Percentiles rank a stretch among this genome's conserved stretches.
Conservation (phyloP, 2,797 vertebrate genomes). For the Borostomias antarcticus region DNA sequence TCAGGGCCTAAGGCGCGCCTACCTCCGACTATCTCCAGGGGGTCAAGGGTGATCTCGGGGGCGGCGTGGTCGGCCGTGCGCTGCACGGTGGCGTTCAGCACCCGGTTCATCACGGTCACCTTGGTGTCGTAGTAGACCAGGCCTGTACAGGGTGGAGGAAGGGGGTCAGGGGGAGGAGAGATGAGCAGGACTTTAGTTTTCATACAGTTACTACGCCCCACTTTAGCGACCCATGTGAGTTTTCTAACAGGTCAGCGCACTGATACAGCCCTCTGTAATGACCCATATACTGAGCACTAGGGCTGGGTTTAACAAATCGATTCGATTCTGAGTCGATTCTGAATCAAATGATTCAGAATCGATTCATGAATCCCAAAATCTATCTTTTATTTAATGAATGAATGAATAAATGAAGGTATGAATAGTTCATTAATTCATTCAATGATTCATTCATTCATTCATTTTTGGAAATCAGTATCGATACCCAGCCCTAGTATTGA, state of each 20-base stretch:
- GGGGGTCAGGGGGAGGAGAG: neutral
- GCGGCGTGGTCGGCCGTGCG: conserved; percentile 96
- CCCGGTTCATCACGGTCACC: conserved; percentile 94
- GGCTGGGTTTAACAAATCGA: too few species aligned
- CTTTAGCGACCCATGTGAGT: neutral
- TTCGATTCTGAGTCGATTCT: too few species aligned
- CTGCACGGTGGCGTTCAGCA: conserved; percentile 94
- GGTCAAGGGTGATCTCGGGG: conserved; percentile 96
- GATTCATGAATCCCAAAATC: too few species aligned
- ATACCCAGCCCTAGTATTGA: too few species aligned
- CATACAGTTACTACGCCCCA: neutral
- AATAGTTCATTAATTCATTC: too few species aligned
- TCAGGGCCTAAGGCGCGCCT: neutral
- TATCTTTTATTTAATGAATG: too few species aligned
- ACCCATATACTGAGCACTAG: neutral
- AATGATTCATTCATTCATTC: too few species aligned
- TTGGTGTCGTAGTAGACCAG: conserved; percentile 97
- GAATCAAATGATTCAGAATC: too few species aligned
- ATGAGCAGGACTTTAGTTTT: neutral
- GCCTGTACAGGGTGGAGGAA: conserved; percentile 60
- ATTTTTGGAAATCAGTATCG: too few species aligned
- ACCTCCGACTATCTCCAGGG: conserved; percentile 97
- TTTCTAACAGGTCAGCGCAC: conserved; percentile 3
- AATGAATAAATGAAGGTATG: too few species aligned
- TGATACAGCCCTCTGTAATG: neutral